Evolutionary conservation across 2,888 invertebrate genomes (phyloP).

Genomic region (Prionchulus punctatus): DNA sequence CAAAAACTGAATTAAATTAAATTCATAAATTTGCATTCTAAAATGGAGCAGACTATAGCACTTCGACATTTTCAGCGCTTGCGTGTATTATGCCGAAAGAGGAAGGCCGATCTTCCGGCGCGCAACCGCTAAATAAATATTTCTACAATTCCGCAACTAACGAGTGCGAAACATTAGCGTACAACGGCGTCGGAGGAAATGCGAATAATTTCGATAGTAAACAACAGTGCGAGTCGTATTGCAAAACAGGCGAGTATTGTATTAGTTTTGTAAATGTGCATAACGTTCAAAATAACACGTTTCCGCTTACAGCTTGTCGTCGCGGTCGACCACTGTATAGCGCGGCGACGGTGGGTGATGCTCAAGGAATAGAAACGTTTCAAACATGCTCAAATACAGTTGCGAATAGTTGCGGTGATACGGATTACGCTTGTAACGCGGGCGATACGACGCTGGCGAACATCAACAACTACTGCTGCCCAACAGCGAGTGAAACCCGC

Average conservation of each 20-base stretch:
- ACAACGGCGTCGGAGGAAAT: background rate
- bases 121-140: background rate
- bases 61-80: too few species aligned
- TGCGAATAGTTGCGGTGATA: background rate
- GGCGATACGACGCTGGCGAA: background rate
- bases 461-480: background rate
- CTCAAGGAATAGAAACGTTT: too few species aligned
- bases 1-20: too few species aligned
- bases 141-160: background rate
- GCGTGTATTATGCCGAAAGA: constrained; percentile 1
- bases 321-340: background rate
- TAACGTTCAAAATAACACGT: too few species aligned
- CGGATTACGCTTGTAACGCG: background rate
- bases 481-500: background rate
- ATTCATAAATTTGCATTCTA: too few species aligned
- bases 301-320: background rate
- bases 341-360: too few species aligned
- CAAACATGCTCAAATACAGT: background rate
- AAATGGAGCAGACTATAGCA: too few species aligned
- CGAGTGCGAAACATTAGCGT: background rate
- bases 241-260: background rate
- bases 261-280: too few species aligned
- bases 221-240: background rate
- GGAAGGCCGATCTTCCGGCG: background rate
- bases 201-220: background rate